A percentile compares a stretch with the other conserved stretches of the same genome.
These are phyloP conservation scores for Gisinianus flammeolus DNA, from an alignment of 2,888 invertebrate genomes.

Conservation along the genomic window DNA sequence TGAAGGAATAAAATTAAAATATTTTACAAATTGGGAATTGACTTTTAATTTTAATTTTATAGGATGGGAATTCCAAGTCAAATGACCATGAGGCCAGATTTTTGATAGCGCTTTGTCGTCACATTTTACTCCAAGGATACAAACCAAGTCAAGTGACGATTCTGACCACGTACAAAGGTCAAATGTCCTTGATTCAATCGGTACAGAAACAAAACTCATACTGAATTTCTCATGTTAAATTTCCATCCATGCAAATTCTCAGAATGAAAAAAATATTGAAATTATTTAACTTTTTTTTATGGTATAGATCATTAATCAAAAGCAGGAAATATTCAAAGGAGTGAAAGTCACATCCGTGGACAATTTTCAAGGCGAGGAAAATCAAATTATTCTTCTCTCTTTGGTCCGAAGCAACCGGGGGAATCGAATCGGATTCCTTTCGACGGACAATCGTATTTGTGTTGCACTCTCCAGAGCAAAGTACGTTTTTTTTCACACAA, in stretches of 20 bases:
- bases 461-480: slow-evolving; percentile 77
- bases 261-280: neutral
- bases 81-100: slow-evolving; percentile 72
- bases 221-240: too few relatives aligned
- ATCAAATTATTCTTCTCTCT: slow-evolving; percentile 77
- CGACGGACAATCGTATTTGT: slow-evolving; percentile 74
- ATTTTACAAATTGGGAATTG: neutral
- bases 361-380: slow-evolving; percentile 83
- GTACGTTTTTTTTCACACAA: neutral
- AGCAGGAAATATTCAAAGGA: slow-evolving; percentile 61
- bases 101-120: slow-evolving; percentile 68
- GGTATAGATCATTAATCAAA: neutral
- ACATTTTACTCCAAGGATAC: slow-evolving; percentile 71
- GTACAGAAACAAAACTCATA: too few relatives aligned
- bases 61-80: slow-evolving; percentile 66
- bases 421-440: slow-evolving; percentile 73
- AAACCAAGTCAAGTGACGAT: slow-evolving; percentile 72
- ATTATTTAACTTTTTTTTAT: neutral
- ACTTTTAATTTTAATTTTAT: neutral
- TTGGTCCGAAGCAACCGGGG: slow-evolving; percentile 76
- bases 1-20: too few relatives aligned
- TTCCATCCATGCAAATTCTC: neutral
- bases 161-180: slow-evolving; percentile 74
- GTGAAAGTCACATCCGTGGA: slow-evolving; percentile 74
- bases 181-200: slow-evolving; percentile 68